These are phyloP conservation scores for Andrena dorsata DNA, from an alignment of 2,888 invertebrate species.

Conservation along the genomic window DNA sequence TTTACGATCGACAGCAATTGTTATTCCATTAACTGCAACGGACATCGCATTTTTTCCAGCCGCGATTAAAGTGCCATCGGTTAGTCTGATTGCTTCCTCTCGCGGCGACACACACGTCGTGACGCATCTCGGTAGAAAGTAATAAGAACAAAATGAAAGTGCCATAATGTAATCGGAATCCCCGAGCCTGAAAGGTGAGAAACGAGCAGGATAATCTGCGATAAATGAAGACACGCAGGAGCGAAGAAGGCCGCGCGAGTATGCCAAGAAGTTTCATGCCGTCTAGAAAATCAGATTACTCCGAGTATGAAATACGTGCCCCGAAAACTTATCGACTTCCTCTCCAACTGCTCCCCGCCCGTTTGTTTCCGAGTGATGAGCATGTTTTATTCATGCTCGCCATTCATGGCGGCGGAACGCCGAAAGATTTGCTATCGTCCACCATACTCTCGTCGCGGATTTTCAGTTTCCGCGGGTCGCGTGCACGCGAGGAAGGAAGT, in stretches of 20 bases:
- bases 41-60: not conserved
- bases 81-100: not conserved
- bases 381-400: conserved; percentile 69
- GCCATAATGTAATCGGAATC: not conserved
- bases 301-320: conserved; percentile 57
- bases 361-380: conserved; percentile 32
- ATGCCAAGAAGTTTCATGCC: conserved; percentile 19
- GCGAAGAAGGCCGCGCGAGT: not conserved
- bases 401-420: conserved; percentile 45
- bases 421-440: conserved; percentile 52
- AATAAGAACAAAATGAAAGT: conserved; percentile 7
- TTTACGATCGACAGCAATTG: conserved; percentile 15
- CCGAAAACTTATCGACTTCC: conserved; percentile 54
- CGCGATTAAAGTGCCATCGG: not conserved
- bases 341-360: conserved; percentile 2
- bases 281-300: conserved; percentile 51
- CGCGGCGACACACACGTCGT: not conserved
- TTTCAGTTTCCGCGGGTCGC: conserved; percentile 18
- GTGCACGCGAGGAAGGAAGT: not conserved
- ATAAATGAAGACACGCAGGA: conserved; percentile 26
- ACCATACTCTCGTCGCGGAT: conserved; percentile 37
- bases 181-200: not conserved
- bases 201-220: not conserved
- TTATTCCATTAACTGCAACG: not conserved
- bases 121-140: not conserved